These are phyloP conservation scores for Zaprionus vittiger DNA, from an alignment of 1,140 invertebrate species.

Conservation along the genomic window DNA sequence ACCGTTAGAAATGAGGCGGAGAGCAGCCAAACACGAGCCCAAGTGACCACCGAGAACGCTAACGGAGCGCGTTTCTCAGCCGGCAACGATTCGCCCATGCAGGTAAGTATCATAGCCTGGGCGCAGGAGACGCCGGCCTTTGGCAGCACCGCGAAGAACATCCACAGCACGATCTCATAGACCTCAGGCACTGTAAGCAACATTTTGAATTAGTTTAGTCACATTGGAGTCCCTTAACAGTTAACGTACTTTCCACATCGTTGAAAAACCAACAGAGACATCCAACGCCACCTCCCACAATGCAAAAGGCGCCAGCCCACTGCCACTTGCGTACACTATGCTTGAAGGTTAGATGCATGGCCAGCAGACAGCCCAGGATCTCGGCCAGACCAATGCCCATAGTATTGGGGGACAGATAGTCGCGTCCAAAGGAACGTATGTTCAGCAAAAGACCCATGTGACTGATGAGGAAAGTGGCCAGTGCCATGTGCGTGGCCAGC, in stretches of 20 bases:
- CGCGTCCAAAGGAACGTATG: constrained; percentile 83
- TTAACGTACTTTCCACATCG: constrained; percentile 39
- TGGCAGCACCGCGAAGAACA: constrained; percentile 64
- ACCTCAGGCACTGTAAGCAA: constrained; percentile 53
- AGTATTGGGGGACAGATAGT: constrained; percentile 78
- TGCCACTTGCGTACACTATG: constrained; percentile 57
- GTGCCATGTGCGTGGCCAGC: constrained; percentile 73
- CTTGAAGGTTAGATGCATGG: constrained; percentile 54
- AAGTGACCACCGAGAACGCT: constrained; percentile 70
- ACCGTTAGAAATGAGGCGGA: constrained; percentile 78
- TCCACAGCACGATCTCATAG: constrained; percentile 65
- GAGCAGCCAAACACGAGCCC: constrained; percentile 75
- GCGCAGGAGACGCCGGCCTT: constrained; percentile 73
- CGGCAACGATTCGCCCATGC: constrained; percentile 69
- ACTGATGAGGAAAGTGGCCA: constrained; percentile 79
- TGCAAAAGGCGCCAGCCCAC: constrained; percentile 62
- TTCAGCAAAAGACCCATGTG: constrained; percentile 84
- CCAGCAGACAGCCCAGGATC: constrained; percentile 75
- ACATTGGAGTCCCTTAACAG: background rate
- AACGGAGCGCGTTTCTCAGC: constrained; percentile 58
- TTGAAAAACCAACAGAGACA: constrained; percentile 64
- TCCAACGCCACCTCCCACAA: constrained; percentile 55
- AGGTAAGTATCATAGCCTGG: constrained; percentile 71
- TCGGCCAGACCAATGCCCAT: constrained; percentile 77
- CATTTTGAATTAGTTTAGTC: background rate